A percentile compares a stretch with the other conserved stretches of the same genome.
phyloP scores from a whole-genome alignment of 1,140 invertebrate species.

The Mycetomoellerius zeteki region DNA sequence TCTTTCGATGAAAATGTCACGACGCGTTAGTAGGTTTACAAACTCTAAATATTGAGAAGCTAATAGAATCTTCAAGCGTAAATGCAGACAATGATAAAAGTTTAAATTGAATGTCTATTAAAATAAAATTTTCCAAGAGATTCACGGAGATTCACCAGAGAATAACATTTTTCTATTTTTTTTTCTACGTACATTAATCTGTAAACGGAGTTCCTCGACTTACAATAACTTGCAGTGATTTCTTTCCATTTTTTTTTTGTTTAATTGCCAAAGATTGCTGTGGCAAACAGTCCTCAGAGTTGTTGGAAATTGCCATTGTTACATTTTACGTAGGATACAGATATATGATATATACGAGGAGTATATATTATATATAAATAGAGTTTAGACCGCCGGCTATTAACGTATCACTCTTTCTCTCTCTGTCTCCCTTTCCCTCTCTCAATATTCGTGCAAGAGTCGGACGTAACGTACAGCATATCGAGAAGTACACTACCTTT shows the following conservation, averaged over 20 bases:
- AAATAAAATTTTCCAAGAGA: background rate
- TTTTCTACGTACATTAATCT: background rate
- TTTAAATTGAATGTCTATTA: background rate
- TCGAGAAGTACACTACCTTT: constrained; percentile 51
- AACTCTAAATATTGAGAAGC: background rate
- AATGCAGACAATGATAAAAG: background rate
- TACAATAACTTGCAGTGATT: background rate
- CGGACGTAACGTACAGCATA: constrained; percentile 36
- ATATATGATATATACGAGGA: background rate
- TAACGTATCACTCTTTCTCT: constrained; percentile 11
- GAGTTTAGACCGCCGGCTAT: constrained; percentile 9
- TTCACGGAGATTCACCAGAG: background rate
- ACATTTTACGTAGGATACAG: constrained; percentile 4
- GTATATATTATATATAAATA: background rate
- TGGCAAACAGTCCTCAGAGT: constrained; percentile 5
- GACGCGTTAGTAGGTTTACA: background rate
- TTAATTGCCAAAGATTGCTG: background rate
- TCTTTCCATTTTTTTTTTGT: background rate
- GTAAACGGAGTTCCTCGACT: background rate
- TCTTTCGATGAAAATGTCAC: constrained; percentile 2
- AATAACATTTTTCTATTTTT: background rate
- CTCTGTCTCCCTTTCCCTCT: background rate
- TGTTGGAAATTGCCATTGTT: constrained; percentile 2
- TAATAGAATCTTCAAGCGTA: background rate
- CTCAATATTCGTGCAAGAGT: constrained; percentile 25